These are phyloP conservation scores for Narcine bancroftii DNA, from an alignment of 2,113 vertebrate genomes.

Conservation along the genomic window DNA sequence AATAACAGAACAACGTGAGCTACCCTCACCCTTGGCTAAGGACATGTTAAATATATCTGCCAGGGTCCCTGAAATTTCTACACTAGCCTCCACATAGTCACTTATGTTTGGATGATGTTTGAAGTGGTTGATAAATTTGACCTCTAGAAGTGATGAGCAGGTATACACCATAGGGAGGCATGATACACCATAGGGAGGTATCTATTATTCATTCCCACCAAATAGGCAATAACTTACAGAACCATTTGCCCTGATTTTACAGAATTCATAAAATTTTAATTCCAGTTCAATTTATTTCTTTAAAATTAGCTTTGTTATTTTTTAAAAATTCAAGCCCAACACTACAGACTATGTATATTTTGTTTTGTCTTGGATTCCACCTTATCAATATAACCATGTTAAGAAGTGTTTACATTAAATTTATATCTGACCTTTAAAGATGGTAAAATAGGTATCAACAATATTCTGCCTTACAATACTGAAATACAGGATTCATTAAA, in stretches of 20 bases:
- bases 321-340: background rate
- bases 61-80: too few species aligned
- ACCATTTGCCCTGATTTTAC: background rate
- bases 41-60: too few species aligned
- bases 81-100: too few species aligned
- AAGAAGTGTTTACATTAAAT: background rate
- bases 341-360: background rate
- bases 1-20: too few species aligned
- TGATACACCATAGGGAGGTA: too few species aligned
- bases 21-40: too few species aligned
- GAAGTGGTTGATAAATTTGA: too few species aligned
- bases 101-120: too few species aligned
- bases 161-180: too few species aligned
- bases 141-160: too few species aligned
- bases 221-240: background rate
- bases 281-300: background rate
- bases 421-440: background rate
- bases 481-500: background rate
- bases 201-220: too few species aligned
- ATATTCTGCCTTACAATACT: background rate
- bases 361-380: background rate
- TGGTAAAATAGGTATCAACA: background rate
- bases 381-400: background rate
- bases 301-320: background rate
- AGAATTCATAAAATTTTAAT: background rate